Evolutionary conservation across 2,888 invertebrate species (phyloP), one percentile per base, ranked within the genome.

Genomic region (Lobophora halterata): DNA sequence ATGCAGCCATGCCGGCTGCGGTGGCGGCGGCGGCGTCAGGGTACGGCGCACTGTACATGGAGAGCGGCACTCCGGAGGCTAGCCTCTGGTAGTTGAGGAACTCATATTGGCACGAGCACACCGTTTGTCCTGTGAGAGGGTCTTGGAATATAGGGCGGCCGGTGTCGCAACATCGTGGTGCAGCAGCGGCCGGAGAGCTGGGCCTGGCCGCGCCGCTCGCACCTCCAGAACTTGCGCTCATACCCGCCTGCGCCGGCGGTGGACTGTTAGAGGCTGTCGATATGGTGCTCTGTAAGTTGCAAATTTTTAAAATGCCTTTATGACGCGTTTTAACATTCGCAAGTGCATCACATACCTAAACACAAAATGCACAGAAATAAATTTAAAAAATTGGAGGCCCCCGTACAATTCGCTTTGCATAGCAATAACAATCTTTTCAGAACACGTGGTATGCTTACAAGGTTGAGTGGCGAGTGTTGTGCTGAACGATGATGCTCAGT

Each of bases 91-190:
- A 95, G 83, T 92, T 92, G 64, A 96, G 91, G 61, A 96, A 91
- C 86, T 95, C 95, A 87, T 95, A 95, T 80, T 96, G 96, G 82
- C 96, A 96, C 63, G 95, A 95, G 88, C 96, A 96, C 50, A 96
- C 93, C 37, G 93, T 95, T 81, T 95, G 95, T 35, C 96, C 95
- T 57, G 95, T 95, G 58, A 95, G 90, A 24, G 96, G 96, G 82
- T 96, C 96, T 71, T 95, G 95, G 88, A 95, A 95, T 74, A 97
- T 92, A 51, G 96, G 93, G 65, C 97, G 91, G 55, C 97, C 97
- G 54, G 96, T 95, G 89, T 97, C 96, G 88, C 97, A 96, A 89
- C 97, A 96, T 63, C 95, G 85, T 47, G 90, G 85, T 54, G 90
- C 87, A 37, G 90, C 74, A 43, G 90, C 82, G 35, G 88, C 76